Percentiles rank a stretch among this genome's conserved stretches.
Evolutionary conservation across 2,888 invertebrate species (phyloP).

Genomic region (Gasteruption jaculator): DNA sequence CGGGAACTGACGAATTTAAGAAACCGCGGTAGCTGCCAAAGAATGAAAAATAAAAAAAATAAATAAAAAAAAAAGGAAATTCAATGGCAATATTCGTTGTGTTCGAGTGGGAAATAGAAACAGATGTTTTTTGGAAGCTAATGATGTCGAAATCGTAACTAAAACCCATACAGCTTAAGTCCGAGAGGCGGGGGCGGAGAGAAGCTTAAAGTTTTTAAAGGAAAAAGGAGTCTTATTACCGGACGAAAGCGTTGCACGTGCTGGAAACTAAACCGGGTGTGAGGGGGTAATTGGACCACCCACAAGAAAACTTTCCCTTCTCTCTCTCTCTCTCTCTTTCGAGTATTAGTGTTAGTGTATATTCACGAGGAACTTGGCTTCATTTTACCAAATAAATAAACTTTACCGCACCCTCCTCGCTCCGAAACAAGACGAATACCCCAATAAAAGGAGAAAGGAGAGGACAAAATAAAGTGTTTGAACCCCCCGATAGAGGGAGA

Average conservation of each 20-base stretch:
- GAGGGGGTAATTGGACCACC: constrained; percentile 52
- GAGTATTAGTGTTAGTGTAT: constrained; percentile 4
- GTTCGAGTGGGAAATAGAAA: constrained; percentile 33
- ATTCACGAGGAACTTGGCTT: constrained; percentile 21
- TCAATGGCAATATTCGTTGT: too few species aligned
- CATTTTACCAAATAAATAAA: constrained; percentile 31
- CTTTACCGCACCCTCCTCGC: constrained; percentile 12
- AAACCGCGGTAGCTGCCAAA: constrained; percentile 9
- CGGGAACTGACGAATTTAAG: too few species aligned
- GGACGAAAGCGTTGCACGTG: constrained; percentile 43
- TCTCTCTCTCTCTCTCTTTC: constrained; percentile 13
- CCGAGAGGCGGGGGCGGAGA: constrained; percentile 15
- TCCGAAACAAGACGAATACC: too few species aligned
- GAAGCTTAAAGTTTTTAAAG: too few species aligned
- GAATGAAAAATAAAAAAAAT: background rate
- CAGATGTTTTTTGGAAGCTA: constrained; percentile 53
- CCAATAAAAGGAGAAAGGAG: too few species aligned
- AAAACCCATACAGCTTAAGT: constrained; percentile 39
- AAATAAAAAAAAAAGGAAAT: constrained; percentile 2
- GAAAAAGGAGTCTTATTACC: constrained; percentile 50
- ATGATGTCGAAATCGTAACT: constrained; percentile 52
- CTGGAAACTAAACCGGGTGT: constrained; percentile 46
- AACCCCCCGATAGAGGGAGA: too few species aligned
- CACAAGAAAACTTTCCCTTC: constrained; percentile 32
- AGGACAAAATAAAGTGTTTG: too few species aligned